Conservation (phyloP, 2,888 invertebrate species). For the Sinhomidia bicolor region DNA sequence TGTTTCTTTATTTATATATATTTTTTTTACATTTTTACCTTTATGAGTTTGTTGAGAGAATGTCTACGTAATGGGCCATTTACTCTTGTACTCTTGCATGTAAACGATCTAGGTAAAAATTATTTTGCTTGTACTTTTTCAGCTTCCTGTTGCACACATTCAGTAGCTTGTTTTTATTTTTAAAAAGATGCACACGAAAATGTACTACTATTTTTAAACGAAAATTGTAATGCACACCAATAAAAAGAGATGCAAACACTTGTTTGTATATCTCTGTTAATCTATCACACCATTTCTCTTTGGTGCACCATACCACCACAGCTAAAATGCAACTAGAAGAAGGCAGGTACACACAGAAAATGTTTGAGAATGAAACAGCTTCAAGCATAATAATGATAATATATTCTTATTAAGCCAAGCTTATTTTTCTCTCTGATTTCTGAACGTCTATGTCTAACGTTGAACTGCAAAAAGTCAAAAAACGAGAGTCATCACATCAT, state of each 20-base stretch:
- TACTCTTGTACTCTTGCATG: conserved; percentile 40
- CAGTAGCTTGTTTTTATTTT: too few species aligned
- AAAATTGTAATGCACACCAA: neutral
- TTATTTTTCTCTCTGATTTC: neutral
- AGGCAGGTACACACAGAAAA: neutral
- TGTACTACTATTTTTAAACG: too few species aligned
- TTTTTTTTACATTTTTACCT: neutral
- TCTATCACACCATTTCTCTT: conserved; percentile 28
- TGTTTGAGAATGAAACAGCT: neutral
- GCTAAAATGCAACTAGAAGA: neutral
- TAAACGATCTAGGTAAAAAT: conserved; percentile 30
- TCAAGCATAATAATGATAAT: neutral
- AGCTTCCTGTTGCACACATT: conserved; percentile 24
- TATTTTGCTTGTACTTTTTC: neutral
- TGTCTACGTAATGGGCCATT: conserved; percentile 49
- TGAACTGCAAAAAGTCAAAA: conserved; percentile 33
- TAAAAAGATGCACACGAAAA: too few species aligned
- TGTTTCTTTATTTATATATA: too few species aligned
- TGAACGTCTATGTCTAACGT: neutral
- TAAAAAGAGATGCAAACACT: conserved; percentile 40
- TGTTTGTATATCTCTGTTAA: conserved; percentile 59
- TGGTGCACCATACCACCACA: conserved; percentile 35
- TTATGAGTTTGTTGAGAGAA: neutral
- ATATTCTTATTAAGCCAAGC: neutral
- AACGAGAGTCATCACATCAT: conserved; percentile 56